Evolutionary conservation across 2,888 invertebrate genomes (phyloP).

Genomic region (Polydesmus complanatus): DNA sequence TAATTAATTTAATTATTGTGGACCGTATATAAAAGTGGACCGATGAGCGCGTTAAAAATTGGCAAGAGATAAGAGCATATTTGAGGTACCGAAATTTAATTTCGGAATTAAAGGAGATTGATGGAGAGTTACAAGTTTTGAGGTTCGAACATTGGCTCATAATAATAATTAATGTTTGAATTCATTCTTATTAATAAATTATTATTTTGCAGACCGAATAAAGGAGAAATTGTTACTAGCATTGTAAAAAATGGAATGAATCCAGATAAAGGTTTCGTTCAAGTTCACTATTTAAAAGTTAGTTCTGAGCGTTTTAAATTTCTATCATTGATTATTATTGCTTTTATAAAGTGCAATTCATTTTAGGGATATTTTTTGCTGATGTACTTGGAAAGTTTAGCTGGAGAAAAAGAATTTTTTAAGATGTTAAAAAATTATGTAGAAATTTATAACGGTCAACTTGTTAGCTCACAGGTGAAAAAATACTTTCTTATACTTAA

Average conservation of each 20-base stretch:
- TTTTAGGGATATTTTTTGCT: slow-evolving; percentile 34
- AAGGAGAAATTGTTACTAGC: slow-evolving; percentile 19
- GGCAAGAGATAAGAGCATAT: slow-evolving; percentile 21
- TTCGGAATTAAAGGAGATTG: slow-evolving; percentile 27
- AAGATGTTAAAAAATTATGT: slow-evolving; percentile 27
- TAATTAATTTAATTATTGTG: background rate
- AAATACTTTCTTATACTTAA: no score
- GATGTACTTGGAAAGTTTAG: slow-evolving; percentile 26
- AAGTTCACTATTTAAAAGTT: slow-evolving; percentile 36
- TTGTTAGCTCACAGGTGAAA: slow-evolving; percentile 30
- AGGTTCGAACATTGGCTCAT: slow-evolving; percentile 24
- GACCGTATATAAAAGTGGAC: slow-evolving; percentile 12
- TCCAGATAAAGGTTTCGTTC: slow-evolving; percentile 32
- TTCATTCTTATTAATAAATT: background rate
- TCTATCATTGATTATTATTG: no score
- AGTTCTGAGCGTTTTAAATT: no score
- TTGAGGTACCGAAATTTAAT: slow-evolving; percentile 23
- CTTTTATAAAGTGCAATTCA: slow-evolving; percentile 4
- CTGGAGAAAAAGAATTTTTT: slow-evolving; percentile 27
- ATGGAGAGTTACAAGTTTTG: slow-evolving; percentile 29
- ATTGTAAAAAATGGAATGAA: slow-evolving; percentile 33
- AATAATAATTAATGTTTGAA: slow-evolving; percentile 1
- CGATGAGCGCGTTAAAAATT: slow-evolving; percentile 15
- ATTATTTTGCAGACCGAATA: slow-evolving; percentile 23
- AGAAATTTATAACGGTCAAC: slow-evolving; percentile 26